These are phyloP conservation scores for Danio tinwini DNA, from an alignment of 2,797 vertebrate species.

Conservation along the genomic window DNA sequence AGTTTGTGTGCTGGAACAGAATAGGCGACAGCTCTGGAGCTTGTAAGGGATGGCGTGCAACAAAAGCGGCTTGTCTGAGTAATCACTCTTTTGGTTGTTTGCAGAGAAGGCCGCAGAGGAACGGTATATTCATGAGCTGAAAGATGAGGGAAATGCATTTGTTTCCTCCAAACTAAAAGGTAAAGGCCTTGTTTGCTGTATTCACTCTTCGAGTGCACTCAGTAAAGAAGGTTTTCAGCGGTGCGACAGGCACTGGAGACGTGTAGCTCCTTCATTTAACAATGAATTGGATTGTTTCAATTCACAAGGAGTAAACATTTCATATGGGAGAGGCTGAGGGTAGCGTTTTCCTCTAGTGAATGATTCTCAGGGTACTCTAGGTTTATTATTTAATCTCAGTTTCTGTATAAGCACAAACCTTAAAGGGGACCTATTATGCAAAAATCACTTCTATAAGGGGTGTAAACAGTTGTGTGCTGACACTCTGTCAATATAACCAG, in stretches of 20 bases:
- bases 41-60: conserved; percentile 42
- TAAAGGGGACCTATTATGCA: no score
- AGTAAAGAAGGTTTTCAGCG: not conserved
- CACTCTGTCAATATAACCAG: no score
- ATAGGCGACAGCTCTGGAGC: conserved; percentile 19
- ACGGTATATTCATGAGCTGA: conserved; percentile 26
- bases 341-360: not conserved
- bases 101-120: conserved; percentile 36
- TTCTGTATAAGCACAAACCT: not conserved
- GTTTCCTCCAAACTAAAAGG: conserved; percentile 26
- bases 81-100: conserved; percentile 52
- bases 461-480: no score
- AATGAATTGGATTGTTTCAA: conserved; percentile 16
- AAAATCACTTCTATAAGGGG: no score
- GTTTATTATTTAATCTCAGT: not conserved
- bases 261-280: not conserved
- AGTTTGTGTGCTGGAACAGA: conserved; percentile 34
- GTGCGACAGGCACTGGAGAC: not conserved
- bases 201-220: not conserved
- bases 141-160: conserved; percentile 26
- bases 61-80: conserved; percentile 39
- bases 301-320: conserved; percentile 1
- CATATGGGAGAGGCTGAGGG: not conserved
- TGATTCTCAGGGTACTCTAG: not conserved
- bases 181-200: not conserved